These are phyloP conservation scores for Gila robusta DNA, from an alignment of 2,797 vertebrate genomes.

Conservation along the genomic window DNA sequence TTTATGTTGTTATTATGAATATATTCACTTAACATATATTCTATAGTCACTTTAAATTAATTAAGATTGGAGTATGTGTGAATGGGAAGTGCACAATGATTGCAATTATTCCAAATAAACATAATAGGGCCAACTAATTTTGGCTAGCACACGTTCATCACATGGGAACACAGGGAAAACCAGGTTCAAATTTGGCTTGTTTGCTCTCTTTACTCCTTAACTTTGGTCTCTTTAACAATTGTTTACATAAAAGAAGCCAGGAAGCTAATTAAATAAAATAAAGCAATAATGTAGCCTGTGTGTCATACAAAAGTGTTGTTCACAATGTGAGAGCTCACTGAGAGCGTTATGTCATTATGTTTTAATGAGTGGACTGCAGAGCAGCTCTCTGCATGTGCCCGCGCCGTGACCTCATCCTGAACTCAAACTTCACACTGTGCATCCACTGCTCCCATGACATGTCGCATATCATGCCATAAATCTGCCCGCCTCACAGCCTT, in stretches of 20 bases:
- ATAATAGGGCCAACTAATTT: neutral
- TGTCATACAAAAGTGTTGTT: conserved; percentile 37
- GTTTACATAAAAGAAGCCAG: neutral
- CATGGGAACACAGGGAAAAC: neutral
- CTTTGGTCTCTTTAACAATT: neutral
- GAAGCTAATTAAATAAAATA: neutral
- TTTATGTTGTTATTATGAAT: neutral
- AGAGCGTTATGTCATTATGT: conserved; percentile 50
- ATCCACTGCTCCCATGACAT: conserved; percentile 64
- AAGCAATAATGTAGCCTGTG: conserved; percentile 10
- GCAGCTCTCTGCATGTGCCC: conserved; percentile 15
- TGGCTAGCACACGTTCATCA: neutral
- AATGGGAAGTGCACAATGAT: neutral
- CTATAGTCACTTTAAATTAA: neutral
- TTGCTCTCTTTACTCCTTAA: neutral
- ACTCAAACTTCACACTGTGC: conserved; percentile 67
- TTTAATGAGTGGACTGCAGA: conserved; percentile 48
- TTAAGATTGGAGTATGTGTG: neutral
- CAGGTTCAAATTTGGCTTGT: neutral
- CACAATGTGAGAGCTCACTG: conserved; percentile 49
- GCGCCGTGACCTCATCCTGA: conserved; percentile 71
- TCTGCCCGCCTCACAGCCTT: conserved; percentile 51
- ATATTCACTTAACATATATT: neutral
- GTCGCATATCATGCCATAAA: conserved; percentile 76
- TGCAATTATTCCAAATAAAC: neutral